A percentile compares a stretch with the other conserved stretches of the same genome.
These are phyloP conservation scores for Parus major DNA, from an alignment of 2,113 vertebrate genomes.

Conservation along the genomic window DNA sequence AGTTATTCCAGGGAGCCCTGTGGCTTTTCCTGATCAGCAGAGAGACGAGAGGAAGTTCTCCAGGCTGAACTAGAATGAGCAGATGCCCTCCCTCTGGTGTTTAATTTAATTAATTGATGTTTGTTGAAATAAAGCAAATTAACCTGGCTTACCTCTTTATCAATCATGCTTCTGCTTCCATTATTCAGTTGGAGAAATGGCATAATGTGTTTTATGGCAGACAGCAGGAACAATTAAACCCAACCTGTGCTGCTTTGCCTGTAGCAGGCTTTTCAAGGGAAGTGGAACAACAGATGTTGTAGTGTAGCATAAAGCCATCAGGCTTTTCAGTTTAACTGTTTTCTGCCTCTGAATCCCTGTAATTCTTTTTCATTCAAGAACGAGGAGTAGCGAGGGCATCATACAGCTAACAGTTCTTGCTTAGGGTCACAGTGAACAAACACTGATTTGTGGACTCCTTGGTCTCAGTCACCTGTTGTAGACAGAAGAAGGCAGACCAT, in stretches of 20 bases:
- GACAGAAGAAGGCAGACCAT: neutral
- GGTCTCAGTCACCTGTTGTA: neutral
- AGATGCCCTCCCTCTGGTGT: conserved; percentile 49
- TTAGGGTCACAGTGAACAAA: neutral
- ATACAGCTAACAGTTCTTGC: neutral
- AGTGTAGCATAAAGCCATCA: neutral
- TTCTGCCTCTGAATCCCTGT: neutral
- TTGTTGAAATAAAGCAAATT: conserved; percentile 66
- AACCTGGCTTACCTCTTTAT: conserved; percentile 61
- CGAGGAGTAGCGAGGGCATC: neutral
- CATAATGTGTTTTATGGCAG: conserved; percentile 31
- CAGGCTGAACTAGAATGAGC: neutral
- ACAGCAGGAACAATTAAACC: conserved; percentile 36
- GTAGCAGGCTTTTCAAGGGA: neutral
- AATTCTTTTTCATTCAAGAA: neutral
- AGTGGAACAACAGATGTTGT: neutral
- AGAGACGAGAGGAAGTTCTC: neutral
- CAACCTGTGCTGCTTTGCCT: conserved; percentile 13
- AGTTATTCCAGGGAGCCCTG: neutral
- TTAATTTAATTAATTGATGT: conserved; percentile 66
- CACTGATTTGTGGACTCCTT: neutral
- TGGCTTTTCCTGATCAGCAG: neutral
- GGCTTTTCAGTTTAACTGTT: neutral
- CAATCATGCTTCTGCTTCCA: conserved; percentile 41
- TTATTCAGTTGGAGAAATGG: conserved; percentile 36